phyloP scores from a whole-genome alignment of 1,140 invertebrate genomes.

The Zaprionus gabonicus region DNA sequence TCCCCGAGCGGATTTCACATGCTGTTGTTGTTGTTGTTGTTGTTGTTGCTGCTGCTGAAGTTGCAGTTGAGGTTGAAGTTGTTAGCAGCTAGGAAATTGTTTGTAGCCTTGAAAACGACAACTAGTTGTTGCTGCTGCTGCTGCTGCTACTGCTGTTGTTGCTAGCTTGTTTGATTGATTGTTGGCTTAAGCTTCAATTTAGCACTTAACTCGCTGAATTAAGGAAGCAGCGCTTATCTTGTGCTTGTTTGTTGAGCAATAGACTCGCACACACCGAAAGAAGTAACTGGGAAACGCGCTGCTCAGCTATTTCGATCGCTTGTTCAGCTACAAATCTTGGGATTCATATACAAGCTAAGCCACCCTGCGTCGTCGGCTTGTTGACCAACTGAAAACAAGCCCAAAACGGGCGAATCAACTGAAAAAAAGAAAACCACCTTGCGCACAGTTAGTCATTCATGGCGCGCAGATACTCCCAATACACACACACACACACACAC shows the following conservation, averaged over 20 bases:
- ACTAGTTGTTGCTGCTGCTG: conserved; percentile 55
- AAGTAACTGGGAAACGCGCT: background rate
- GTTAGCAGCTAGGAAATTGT: conserved; percentile 45
- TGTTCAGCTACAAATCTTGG: background rate
- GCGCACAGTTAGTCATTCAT: conserved; percentile 78
- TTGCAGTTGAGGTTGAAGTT: conserved; percentile 12
- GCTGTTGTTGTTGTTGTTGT: conserved; percentile 10
- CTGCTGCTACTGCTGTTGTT: conserved; percentile 44
- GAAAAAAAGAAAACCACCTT: conserved; percentile 70
- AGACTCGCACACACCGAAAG: conserved; percentile 9
- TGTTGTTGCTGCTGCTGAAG: background rate
- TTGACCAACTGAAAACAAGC: conserved; percentile 33
- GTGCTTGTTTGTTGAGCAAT: conserved; percentile 33
- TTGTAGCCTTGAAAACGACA: conserved; percentile 47
- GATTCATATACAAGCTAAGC: background rate
- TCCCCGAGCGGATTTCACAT: background rate
- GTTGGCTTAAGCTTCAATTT: conserved; percentile 57
- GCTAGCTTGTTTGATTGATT: conserved; percentile 63
- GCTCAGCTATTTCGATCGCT: conserved; percentile 5
- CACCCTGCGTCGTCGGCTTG: conserved; percentile 2
- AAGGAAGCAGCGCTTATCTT: conserved; percentile 63
- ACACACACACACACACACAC: conserved; percentile 25
- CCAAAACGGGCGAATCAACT: background rate
- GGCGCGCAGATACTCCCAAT: conserved; percentile 32
- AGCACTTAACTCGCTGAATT: conserved; percentile 67